A percentile compares a stretch with the other conserved stretches of the same genome.
These are phyloP conservation scores for Papilio glaucus DNA, from an alignment of 1,140 invertebrate genomes.

Conservation along the genomic window DNA sequence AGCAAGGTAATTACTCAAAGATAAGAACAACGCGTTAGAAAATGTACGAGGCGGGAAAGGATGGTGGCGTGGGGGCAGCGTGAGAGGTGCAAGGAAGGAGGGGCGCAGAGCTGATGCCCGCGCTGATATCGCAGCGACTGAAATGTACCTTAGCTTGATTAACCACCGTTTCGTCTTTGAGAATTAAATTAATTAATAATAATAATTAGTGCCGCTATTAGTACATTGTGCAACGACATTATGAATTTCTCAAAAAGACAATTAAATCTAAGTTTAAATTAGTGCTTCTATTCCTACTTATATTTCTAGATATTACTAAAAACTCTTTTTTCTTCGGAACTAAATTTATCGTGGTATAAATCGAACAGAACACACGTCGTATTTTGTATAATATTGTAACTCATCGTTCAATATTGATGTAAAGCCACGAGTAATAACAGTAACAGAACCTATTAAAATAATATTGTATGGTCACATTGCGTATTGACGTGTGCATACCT, in stretches of 20 bases:
- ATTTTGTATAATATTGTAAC: neutral
- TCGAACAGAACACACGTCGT: no score
- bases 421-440: neutral
- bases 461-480: neutral
- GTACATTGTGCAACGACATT: no score
- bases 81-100: neutral
- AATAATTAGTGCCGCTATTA: neutral
- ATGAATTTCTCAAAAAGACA: no score
- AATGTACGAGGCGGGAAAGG: constrained; percentile 45
- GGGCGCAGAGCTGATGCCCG: constrained; percentile 38
- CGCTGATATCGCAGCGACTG: constrained; percentile 44
- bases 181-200: constrained; percentile 37
- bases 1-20: constrained; percentile 69
- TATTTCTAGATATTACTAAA: neutral
- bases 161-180: constrained; percentile 35
- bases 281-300: neutral
- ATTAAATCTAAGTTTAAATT: no score
- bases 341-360: no score
- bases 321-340: neutral
- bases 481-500: neutral
- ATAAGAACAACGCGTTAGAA: constrained; percentile 66
- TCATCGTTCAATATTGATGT: neutral
- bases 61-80: constrained; percentile 39
- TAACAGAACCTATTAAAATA: constrained; percentile 6
- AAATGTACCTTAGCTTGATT: constrained; percentile 37